Percentiles rank a stretch among this genome's conserved stretches.
Evolutionary conservation across 2,113 vertebrate species (phyloP).

Genomic region (Daboia siamensis): DNA sequence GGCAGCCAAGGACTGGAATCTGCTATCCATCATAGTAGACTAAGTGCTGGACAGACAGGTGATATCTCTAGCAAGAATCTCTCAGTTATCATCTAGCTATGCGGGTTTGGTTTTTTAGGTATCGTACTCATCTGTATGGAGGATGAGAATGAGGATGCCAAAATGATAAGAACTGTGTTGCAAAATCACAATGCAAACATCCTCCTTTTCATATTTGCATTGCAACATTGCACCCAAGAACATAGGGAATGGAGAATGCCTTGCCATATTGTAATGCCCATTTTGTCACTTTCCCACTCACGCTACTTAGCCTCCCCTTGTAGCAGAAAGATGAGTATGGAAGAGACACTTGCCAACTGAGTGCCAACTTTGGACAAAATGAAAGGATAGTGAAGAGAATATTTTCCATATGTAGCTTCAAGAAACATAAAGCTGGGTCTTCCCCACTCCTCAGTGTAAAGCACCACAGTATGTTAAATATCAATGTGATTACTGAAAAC

Average conservation of each 20-base stretch:
- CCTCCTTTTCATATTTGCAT: not conserved
- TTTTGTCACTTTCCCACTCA: not conserved
- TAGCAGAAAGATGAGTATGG: not conserved
- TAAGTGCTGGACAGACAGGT: not conserved
- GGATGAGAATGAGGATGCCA: not conserved
- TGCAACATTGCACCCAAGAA: not conserved
- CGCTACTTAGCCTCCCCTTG: not conserved
- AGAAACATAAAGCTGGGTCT: not conserved
- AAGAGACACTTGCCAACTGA: too few relatives aligned
- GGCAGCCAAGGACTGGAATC: not conserved
- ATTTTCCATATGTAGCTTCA: not conserved
- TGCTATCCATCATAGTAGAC: not conserved
- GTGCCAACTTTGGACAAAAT: not conserved
- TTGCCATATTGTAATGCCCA: not conserved
- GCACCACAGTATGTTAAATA: not conserved
- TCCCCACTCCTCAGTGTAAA: not conserved
- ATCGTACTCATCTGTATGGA: not conserved
- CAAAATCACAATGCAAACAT: not conserved
- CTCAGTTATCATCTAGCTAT: not conserved
- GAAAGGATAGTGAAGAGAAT: not conserved
- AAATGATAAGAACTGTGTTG: not conserved
- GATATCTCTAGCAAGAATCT: not conserved
- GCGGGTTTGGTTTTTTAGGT: not conserved
- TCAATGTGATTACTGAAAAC: not conserved
- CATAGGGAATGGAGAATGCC: not conserved